Evolutionary conservation across 2,113 vertebrate species (phyloP), one percentile per base, ranked within the genome.

Genomic region (Cyanoliseus patagonus): DNA sequence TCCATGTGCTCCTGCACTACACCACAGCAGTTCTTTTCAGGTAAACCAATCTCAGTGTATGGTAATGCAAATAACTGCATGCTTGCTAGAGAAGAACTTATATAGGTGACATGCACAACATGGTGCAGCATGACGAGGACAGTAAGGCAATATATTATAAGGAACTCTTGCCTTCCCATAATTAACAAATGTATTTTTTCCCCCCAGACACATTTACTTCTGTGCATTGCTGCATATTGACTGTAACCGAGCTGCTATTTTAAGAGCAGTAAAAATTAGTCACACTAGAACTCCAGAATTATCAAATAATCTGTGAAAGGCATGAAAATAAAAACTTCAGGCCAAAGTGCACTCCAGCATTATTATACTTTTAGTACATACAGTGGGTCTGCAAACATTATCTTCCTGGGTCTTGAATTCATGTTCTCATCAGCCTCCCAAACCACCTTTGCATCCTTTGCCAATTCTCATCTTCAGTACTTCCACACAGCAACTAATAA

Each of bases 261-360:
- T 83, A 85, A 91, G 81, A 95, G 62, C 84, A 76, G 57, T 57
- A 91, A 61, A 46, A 90, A 92, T 80, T 67, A 86, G 59, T 90
- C 88, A 91, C 62, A 31, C 69, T n/a, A 87, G 42, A 92, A 77
- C 49, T 76, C 57, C 39, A 64, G 79, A 93, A 77, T 69, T 73
- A 53, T 59, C 78, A 73, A 47, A 66, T 83, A 82, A 39, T 57
- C 67, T 51, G 57, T 27, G 47, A 89, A 82, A 87, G 53, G n/a
- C 13, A 74, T 13, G 37, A 82, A 81, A 91, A 84, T 19, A 62
- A 80, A 49, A 75, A 69, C 20, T 19, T n/a, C 44, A 87, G 52
- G 70, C 25, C 33, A 31, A 83, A 62, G 51, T 6, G 2, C 37
- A 73, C 20, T 6, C 42, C 37, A 62, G 57, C 59, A n/a, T 62